phyloP scores from a whole-genome alignment of 2,888 invertebrate genomes.

The Drosophila stalkeri region DNA sequence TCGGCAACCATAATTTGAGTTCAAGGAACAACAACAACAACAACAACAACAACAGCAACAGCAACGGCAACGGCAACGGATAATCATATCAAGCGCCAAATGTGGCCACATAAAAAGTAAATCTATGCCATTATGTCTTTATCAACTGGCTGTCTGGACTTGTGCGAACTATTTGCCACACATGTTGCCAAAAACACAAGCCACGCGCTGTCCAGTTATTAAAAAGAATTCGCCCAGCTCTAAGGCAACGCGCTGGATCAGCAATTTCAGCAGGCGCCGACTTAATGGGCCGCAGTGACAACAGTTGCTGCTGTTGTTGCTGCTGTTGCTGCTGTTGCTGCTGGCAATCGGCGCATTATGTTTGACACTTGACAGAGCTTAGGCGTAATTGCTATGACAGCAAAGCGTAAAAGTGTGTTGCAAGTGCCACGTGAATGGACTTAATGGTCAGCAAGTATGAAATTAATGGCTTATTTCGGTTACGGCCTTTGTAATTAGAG shows the following conservation, averaged over 20 bases:
- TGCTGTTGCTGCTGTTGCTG: slow-evolving; percentile 19
- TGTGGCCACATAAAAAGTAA: slow-evolving; percentile 72
- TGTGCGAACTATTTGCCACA: slow-evolving; percentile 77
- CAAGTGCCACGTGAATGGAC: slow-evolving; percentile 48
- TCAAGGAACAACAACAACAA: neutral
- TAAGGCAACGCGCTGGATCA: slow-evolving; percentile 26
- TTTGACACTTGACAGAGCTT: slow-evolving; percentile 77
- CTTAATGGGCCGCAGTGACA: slow-evolving; percentile 70
- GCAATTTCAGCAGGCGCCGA: slow-evolving; percentile 67
- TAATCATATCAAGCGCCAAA: slow-evolving; percentile 71
- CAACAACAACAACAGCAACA: slow-evolving; percentile 22
- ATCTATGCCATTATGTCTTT: slow-evolving; percentile 79
- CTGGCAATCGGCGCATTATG: slow-evolving; percentile 64
- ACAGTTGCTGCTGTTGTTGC: slow-evolving; percentile 51
- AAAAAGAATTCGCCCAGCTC: slow-evolving; percentile 74
- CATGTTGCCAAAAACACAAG: slow-evolving; percentile 59
- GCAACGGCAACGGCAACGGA: slow-evolving; percentile 27
- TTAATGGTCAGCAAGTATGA: slow-evolving; percentile 76
- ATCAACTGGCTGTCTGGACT: slow-evolving; percentile 66
- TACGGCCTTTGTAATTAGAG: slow-evolving; percentile 41
- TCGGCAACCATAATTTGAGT: slow-evolving; percentile 14
- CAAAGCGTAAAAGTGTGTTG: slow-evolving; percentile 39
- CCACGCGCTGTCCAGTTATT: slow-evolving; percentile 62
- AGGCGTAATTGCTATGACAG: slow-evolving; percentile 74
- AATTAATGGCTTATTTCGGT: slow-evolving; percentile 70